These are phyloP conservation scores for Cyanocitta stelleri DNA, from an alignment of 2,113 vertebrate species.

Conservation along the genomic window DNA sequence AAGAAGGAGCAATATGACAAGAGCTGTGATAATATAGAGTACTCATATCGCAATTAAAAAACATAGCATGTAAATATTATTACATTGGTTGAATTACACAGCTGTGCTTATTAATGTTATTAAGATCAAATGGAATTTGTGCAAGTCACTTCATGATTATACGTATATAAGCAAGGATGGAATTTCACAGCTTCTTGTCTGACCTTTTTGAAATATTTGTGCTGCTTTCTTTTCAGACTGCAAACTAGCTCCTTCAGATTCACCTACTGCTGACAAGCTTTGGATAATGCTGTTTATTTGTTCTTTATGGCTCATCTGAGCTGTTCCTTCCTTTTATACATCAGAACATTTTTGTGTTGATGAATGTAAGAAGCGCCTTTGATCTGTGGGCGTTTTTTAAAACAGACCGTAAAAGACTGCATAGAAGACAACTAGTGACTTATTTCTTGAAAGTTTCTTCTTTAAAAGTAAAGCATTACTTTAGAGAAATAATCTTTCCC, in stretches of 20 bases:
- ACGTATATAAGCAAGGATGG: neutral
- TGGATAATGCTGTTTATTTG: neutral
- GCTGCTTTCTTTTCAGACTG: neutral
- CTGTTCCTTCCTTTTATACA: neutral
- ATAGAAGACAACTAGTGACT: neutral
- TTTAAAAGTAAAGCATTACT: neutral
- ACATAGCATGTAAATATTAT: neutral
- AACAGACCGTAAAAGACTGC: neutral
- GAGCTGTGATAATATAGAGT: neutral
- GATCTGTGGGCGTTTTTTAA: neutral
- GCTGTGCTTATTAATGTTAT: neutral
- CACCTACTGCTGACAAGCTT: neutral
- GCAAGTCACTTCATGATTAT: neutral
- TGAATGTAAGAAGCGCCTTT: neutral
- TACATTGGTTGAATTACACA: neutral
- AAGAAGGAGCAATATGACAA: neutral
- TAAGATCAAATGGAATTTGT: neutral
- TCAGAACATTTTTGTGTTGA: neutral
- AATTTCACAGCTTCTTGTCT: neutral
- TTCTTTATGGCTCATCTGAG: neutral
- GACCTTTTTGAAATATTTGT: neutral
- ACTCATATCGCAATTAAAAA: neutral
- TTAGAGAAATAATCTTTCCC: neutral
- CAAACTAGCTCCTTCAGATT: neutral
- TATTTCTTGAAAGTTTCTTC: neutral